Evolutionary conservation across 1,140 invertebrate species (phyloP).

Genomic region (Heliconius congener): DNA sequence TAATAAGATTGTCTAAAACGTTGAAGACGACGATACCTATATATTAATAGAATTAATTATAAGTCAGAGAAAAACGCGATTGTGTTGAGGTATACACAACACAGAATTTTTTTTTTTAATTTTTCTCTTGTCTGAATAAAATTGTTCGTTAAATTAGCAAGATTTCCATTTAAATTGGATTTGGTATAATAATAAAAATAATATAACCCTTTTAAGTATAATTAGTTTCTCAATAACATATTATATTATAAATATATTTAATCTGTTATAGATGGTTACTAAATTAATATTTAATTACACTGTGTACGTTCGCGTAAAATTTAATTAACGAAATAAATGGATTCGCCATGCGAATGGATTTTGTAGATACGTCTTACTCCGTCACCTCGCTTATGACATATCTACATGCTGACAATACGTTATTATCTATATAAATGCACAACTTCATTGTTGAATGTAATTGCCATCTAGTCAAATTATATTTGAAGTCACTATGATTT

Average conservation of each 20-base stretch:
- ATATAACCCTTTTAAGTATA: too few species aligned
- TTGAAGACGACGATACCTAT: not conserved
- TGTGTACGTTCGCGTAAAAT: not conserved
- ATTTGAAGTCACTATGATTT: not conserved
- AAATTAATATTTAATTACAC: not conserved
- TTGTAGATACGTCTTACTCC: conserved; percentile 5
- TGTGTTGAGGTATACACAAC: not conserved
- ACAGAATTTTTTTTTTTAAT: not conserved
- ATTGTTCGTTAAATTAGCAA: too few species aligned
- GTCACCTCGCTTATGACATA: not conserved
- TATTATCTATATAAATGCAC: not conserved
- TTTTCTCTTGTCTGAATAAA: not conserved
- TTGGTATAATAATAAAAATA: too few species aligned
- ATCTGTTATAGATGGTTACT: not conserved
- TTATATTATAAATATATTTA: not conserved
- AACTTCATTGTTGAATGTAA: not conserved
- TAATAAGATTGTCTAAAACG: not conserved
- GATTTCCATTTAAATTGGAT: too few species aligned
- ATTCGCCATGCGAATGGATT: not conserved
- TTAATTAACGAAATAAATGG: conserved; percentile 7
- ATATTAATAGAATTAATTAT: not conserved
- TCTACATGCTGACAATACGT: not conserved
- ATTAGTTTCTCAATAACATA: too few species aligned
- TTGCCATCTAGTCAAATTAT: not conserved
- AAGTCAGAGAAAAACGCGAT: not conserved